phyloP scores from a whole-genome alignment of 1,140 invertebrate species.

The Heliconius hermathena region DNA sequence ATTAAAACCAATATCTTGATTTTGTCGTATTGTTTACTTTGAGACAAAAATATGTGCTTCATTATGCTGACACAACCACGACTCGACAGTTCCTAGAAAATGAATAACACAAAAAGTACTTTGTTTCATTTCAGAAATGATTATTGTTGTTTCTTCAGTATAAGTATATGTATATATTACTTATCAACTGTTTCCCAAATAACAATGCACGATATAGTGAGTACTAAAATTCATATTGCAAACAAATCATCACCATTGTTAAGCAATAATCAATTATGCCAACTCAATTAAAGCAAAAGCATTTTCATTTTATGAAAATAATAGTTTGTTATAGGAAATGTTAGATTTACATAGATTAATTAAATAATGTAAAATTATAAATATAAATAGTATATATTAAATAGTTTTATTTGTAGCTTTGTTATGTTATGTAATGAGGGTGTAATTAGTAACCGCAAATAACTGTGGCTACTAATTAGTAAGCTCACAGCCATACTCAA shows the following conservation, averaged over 20 bases:
- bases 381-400: background rate
- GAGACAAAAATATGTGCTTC: background rate
- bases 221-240: background rate
- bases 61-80: background rate
- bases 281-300: background rate
- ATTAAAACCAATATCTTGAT: background rate
- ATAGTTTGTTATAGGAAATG: background rate
- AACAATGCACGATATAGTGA: background rate
- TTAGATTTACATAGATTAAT: background rate
- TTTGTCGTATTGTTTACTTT: background rate
- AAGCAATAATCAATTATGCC: background rate
- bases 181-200: background rate
- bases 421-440: background rate
- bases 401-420: background rate
- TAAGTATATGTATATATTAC: no score
- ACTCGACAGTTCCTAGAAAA: background rate
- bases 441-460: no score
- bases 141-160: no score
- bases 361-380: background rate
- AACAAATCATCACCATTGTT: background rate
- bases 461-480: no score
- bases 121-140: background rate
- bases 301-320: background rate
- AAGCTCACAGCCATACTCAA: no score
- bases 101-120: background rate